Base-by-base conservation (phyloP, 2,888 invertebrate species). In the Drosophila algonquin region DNA sequence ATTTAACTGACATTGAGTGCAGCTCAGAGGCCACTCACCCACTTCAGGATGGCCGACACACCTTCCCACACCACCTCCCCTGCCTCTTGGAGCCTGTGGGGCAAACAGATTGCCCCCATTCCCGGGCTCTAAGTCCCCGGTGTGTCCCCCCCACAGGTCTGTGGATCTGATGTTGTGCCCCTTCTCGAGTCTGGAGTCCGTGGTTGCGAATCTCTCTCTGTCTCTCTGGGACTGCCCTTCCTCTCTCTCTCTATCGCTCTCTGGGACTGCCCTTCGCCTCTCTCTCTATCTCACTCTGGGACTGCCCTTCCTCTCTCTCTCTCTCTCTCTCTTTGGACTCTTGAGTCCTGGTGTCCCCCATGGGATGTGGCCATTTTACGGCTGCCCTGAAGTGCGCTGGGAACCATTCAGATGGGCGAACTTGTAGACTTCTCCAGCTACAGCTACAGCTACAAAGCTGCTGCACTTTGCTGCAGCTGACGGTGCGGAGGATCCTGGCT, bases 1-100 rank as follows among this genome's bases (percentile, higher is more conserved):
- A 87, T 79, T 83, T 87, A 79, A 70, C 83, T 84, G 83, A 87
- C 83, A 84, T 79, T 81, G 87, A 83, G 87, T 87, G 85, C 73
- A 68, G 76, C 61, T 58, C 51, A 54, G 58, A 58, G 64, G 60
- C 50, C 55, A 63, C 50, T 57, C 58, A 50, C 40, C 58, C 58
- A 47, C 48, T 32, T 45, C 57, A 32, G 24, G 30, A 21, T 47
- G 54, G 52, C 52, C 30, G 27, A 18, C 14, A 27, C 10, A 9
- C 51, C 21, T 2, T 3, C 21, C 21, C 21, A n/a, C n/a, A n/a
- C n/a, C n/a, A n/a, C n/a, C n/a, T n/a, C 21, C 24, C 24, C 46
- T 58, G 52, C 44, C 40, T 40, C 46, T 32, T 27, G 14, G 46
- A 32, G 61, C 53, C 73, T 76, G 81, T 56, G 65, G 79, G 81